A percentile compares a stretch with the other conserved stretches of the same genome.
Conservation (phyloP, 1,140 invertebrate genomes). For the Tetramorium parvispinum region DNA sequence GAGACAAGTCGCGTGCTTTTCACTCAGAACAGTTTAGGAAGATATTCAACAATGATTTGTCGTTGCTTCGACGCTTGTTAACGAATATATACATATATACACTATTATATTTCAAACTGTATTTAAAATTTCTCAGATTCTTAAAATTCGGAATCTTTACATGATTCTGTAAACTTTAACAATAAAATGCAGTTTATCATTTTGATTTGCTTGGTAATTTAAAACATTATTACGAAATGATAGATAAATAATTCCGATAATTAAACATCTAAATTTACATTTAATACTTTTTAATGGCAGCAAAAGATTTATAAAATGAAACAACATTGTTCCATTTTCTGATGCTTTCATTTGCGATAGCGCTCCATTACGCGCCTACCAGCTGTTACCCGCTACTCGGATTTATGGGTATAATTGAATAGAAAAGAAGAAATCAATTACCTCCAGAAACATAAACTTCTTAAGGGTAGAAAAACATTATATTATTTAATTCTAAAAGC, state of each 20-base stretch:
- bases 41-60: slow-evolving; percentile 24
- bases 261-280: neutral
- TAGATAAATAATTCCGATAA: neutral
- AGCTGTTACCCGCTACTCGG: neutral
- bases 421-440: slow-evolving; percentile 24
- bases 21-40: neutral
- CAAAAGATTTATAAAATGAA: neutral
- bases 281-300: neutral
- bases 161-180: neutral
- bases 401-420: slow-evolving; percentile 24
- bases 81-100: neutral
- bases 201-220: neutral
- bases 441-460: slow-evolving; percentile 11
- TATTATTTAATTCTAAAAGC: neutral
- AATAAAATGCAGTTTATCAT: neutral
- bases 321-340: slow-evolving; percentile 16
- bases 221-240: neutral
- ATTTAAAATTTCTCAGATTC: neutral
- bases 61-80: neutral
- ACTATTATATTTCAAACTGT: neutral
- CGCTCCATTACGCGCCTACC: neutral
- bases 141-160: neutral
- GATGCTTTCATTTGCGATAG: slow-evolving; percentile 6
- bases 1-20: slow-evolving; percentile 3
- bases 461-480: slow-evolving; percentile 1